Base-by-base conservation (phyloP, 2,113 vertebrate species). In the Diadophis punctatus region DNA sequence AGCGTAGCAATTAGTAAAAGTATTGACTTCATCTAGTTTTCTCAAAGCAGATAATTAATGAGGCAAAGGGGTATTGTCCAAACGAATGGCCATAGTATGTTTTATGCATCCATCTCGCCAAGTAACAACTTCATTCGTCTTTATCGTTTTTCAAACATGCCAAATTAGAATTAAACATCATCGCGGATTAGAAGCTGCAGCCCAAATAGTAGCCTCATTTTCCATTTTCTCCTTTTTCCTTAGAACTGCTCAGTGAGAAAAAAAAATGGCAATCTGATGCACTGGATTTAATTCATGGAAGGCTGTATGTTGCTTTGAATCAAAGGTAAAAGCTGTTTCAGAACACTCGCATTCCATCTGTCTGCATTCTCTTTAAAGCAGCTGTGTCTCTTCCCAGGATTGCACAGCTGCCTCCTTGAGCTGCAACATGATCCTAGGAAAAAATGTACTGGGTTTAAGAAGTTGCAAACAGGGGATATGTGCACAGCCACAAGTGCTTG, bases 1-100 rank as follows among this genome's bases (percentile, higher is more conserved):
- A 95, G 89, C 93, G 39, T 0, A 90, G 18, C 87, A 95, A 93
- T 93, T 94, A 95, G 20, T 90, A 94, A 96, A 58, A 94, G 2
- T 56, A 10, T 34, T 93, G 63, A 0, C 9, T 56, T 94, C 90
- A 52, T 92, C 63, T 25, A 34, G 91, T n/a, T 16, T n/a, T 0
- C 20, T 90, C 43, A 93, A 89, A 91, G 27, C 91, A 68, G 94
- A 90, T 89, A 49, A 5, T 89, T 90, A 94, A 86, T 1, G 27
- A 30, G 95, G 39, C 1, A 85, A 94, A 91, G 7, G 7, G 52
- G 27, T 86, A 92, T 86, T 10, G 48, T 95, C 5, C 18, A 94
- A 95, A 94, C 11, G 49, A 94, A 55, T 88, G 86, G 0, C 16
- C 91, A 0, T 39, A 90, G 27, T 60, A 46, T 55, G 74, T 63